Evolutionary conservation across 2,888 invertebrate species (phyloP).

Genomic region (Bembecia ichneumoniformis): DNA sequence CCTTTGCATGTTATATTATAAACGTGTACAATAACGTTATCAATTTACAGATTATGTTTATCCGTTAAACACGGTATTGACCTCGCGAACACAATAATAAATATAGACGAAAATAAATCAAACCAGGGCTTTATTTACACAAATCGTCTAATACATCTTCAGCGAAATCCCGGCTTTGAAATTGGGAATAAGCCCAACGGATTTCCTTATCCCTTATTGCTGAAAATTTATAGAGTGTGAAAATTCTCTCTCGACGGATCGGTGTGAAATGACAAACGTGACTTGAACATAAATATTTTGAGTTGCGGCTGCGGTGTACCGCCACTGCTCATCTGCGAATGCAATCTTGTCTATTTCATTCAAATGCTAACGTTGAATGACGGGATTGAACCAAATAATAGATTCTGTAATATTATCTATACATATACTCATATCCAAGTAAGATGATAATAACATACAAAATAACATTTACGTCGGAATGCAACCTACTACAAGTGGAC

Average conservation of each 20-base stretch:
- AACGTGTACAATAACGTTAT: too few species aligned
- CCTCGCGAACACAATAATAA: not conserved
- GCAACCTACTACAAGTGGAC: too few species aligned
- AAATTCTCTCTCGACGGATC: slow-evolving; percentile 47
- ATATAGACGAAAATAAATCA: slow-evolving; percentile 12
- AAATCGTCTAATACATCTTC: slow-evolving; percentile 25
- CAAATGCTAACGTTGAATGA: too few species aligned
- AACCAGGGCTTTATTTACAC: slow-evolving; percentile 19
- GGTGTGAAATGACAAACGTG: slow-evolving; percentile 57
- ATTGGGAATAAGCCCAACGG: slow-evolving; percentile 29
- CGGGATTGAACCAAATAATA: too few species aligned
- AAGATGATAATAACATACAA: too few species aligned
- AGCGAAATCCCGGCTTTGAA: slow-evolving; percentile 13
- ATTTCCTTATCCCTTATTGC: slow-evolving; percentile 40
- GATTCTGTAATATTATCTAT: too few species aligned
- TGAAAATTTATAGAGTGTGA: slow-evolving; percentile 61
- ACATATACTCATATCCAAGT: too few species aligned
- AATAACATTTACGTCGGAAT: too few species aligned
- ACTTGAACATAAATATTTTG: slow-evolving; percentile 21
- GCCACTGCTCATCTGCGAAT: slow-evolving; percentile 3
- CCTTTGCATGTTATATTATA: too few species aligned
- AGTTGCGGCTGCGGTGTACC: slow-evolving; percentile 11
- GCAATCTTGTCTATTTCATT: not conserved
- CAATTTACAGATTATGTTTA: not conserved
- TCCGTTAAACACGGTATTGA: not conserved